Conservation (phyloP, 2,113 vertebrate genomes). For the Phalacrocorax aristotelis region DNA sequence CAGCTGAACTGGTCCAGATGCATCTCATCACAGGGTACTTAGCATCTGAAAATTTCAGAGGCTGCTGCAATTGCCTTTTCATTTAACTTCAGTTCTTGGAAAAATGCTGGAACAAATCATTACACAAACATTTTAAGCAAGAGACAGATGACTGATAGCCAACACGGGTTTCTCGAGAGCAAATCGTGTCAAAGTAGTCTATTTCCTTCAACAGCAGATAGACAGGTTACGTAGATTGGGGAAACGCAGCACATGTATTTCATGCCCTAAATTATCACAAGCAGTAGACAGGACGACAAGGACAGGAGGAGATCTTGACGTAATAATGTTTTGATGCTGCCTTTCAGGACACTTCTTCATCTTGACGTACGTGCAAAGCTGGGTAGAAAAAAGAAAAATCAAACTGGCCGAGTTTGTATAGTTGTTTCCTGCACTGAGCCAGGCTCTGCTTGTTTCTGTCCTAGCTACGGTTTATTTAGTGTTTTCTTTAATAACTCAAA, state of each 20-base stretch:
- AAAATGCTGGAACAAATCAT: slow-evolving; percentile 18
- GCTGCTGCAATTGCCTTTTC: background rate
- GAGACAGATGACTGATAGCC: background rate
- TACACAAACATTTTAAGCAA: background rate
- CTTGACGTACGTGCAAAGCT: background rate
- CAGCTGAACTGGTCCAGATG: background rate
- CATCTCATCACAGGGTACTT: background rate
- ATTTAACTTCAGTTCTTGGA: background rate
- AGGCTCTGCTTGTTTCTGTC: background rate
- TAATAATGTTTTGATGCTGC: background rate
- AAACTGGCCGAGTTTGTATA: background rate
- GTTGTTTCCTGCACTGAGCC: background rate
- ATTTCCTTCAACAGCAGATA: background rate
- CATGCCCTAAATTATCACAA: background rate
- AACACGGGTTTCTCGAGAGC: background rate
- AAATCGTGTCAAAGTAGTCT: background rate
- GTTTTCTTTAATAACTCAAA: background rate
- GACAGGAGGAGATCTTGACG: background rate
- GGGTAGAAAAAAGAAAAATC: background rate
- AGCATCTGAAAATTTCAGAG: background rate
- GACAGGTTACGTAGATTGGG: accelerated
- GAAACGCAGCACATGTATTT: background rate
- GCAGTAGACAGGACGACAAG: background rate
- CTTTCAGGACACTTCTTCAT: background rate
- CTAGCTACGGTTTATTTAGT: background rate